Evolutionary conservation across 1,140 invertebrate species (phyloP).

Genomic region (Drosophila setifemur): DNA sequence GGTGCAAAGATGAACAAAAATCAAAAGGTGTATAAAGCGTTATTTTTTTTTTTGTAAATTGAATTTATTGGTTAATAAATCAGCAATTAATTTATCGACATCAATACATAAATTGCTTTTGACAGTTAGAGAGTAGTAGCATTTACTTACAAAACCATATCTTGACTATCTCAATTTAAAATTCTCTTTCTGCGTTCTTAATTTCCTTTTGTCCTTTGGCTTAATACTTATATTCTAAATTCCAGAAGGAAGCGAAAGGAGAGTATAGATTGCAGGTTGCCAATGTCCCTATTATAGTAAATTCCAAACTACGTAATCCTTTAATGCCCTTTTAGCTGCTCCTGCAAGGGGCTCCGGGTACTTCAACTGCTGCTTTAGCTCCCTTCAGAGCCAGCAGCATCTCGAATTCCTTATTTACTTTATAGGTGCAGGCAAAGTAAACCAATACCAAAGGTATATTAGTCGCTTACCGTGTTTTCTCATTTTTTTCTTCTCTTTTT

Average conservation of each 20-base stretch:
- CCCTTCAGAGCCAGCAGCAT: conserved; percentile 46
- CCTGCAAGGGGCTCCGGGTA: conserved; percentile 1
- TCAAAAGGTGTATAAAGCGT: too few species aligned
- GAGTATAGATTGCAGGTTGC: conserved; percentile 38
- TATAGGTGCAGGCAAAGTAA: conserved; percentile 59
- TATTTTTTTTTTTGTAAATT: too few species aligned
- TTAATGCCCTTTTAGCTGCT: conserved; percentile 70
- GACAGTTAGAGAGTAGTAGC: too few species aligned
- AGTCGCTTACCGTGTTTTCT: conserved; percentile 61
- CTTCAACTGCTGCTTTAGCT: conserved; percentile 38
- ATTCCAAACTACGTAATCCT: conserved; percentile 74
- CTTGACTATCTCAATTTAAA: background rate
- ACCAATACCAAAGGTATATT: conserved; percentile 71
- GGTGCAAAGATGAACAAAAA: conserved; percentile 21
- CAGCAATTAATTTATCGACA: too few species aligned
- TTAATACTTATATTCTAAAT: conserved; percentile 33
- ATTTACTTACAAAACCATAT: too few species aligned
- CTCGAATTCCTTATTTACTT: conserved; percentile 79
- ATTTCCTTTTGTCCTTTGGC: conserved; percentile 29
- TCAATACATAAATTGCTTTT: too few species aligned
- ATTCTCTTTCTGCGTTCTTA: conserved; percentile 16
- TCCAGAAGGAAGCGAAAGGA: conserved; percentile 5
- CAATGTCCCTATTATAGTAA: conserved; percentile 65
- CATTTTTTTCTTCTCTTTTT: conserved; percentile 27
- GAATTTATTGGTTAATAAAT: too few species aligned